phyloP scores from a whole-genome alignment of 2,888 invertebrate species.

The Sinhomidia bicolor region DNA sequence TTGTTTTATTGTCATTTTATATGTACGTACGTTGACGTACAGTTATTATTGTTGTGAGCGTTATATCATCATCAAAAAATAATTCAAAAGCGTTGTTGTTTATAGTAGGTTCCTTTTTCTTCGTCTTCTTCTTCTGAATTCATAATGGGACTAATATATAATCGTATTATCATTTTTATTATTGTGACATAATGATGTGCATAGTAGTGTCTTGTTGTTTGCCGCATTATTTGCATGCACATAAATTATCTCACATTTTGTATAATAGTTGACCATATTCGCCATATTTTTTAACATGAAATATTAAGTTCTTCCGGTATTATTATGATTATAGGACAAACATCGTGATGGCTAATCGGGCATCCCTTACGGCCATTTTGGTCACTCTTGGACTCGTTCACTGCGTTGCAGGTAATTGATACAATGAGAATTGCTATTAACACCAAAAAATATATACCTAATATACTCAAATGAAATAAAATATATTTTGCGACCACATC shows the following conservation, averaged over 20 bases:
- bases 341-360: slow-evolving; percentile 56
- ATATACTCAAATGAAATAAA: too few species aligned
- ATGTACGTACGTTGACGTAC: background rate
- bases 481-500: slow-evolving; percentile 3
- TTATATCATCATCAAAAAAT: slow-evolving; percentile 18
- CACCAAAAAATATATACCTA: too few species aligned
- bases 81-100: slow-evolving; percentile 4
- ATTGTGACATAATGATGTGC: slow-evolving; percentile 60
- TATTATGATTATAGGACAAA: slow-evolving; percentile 64
- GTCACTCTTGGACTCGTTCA: slow-evolving; percentile 61
- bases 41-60: slow-evolving; percentile 32
- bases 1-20: slow-evolving; percentile 47
- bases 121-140: slow-evolving; percentile 30
- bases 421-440: slow-evolving; percentile 20
- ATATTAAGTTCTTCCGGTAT: slow-evolving; percentile 66
- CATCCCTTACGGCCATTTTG: slow-evolving; percentile 57
- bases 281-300: background rate
- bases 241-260: background rate
- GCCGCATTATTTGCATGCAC: slow-evolving; percentile 11
- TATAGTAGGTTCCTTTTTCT: slow-evolving; percentile 26
- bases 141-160: slow-evolving; percentile 44
- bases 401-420: slow-evolving; percentile 59
- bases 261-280: slow-evolving; percentile 5
- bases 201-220: slow-evolving; percentile 26
- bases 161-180: slow-evolving; percentile 45